Conservation (phyloP, 2,888 invertebrate genomes). For the Chrysodeixis includens region DNA sequence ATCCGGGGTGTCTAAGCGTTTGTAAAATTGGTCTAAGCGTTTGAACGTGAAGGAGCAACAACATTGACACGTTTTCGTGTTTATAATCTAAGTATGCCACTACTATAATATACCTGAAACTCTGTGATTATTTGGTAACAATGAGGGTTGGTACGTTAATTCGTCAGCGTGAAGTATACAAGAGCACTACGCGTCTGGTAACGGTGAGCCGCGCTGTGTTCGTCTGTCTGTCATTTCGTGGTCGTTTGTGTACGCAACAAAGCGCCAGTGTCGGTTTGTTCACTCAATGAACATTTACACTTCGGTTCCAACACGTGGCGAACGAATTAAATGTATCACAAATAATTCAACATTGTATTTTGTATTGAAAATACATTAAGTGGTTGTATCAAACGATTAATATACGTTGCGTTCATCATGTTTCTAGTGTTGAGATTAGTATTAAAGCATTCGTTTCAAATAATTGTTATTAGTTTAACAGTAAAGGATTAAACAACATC, state of each 20-base stretch:
- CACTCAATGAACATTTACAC: constrained; percentile 36
- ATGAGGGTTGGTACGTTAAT: neutral
- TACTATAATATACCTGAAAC: neutral
- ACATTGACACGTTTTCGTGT: no score
- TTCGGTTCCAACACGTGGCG: constrained; percentile 22
- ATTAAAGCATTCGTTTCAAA: no score
- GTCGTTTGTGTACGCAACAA: constrained; percentile 43
- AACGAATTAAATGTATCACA: constrained; percentile 13
- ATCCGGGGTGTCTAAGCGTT: no score
- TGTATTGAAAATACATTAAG: neutral
- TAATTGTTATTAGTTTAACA: neutral
- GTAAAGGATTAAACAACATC: neutral
- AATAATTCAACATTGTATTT: neutral
- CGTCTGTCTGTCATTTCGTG: constrained; percentile 35
- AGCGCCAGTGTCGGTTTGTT: constrained; percentile 40
- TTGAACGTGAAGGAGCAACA: no score
- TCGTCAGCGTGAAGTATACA: constrained; percentile 16
- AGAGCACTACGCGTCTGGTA: constrained; percentile 31
- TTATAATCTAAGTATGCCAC: no score
- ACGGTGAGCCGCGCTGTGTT: constrained; percentile 35
- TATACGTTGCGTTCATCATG: no score
- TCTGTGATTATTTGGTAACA: neutral
- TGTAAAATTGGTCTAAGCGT: no score
- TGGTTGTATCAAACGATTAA: no score
- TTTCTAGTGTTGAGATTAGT: no score